Base-by-base conservation (phyloP, 2,888 invertebrate genomes). In the Acanthococcus lagerstroemiae region DNA sequence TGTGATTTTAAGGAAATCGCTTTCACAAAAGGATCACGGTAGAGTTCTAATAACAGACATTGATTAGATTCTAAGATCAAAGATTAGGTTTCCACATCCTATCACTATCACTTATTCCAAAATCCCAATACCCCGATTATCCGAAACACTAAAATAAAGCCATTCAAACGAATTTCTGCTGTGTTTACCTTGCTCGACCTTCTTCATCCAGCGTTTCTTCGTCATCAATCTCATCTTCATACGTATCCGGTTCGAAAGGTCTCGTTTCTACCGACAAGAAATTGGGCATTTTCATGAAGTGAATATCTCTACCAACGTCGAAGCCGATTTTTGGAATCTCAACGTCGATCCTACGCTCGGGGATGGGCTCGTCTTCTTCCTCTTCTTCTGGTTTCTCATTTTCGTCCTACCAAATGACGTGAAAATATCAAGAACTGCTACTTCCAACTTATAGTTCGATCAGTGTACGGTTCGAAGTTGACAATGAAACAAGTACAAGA, bases 171-270 rank as follows among this genome's bases (percentile, higher is more conserved):
- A n/a, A n/a, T n/a, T n/a, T n/a, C n/a, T n/a, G n/a, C n/a, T n/a
- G n/a, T n/a, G n/a, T n/a, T n/a, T n/a, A 84, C 83, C 90, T 83
- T 5, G 92, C 90, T 68, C 96, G 81, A 73, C 97, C 99, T 79
- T 99, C 99, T 74, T 99, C 97, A 74, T 99, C 97, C 71, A 95
- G 78, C 0, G 93, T 92, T 76, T 96, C 96, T 76, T 97, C 96
- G 72, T 99, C 97, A 74, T 99, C 97, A 70, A 96, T 92, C 79
- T 99, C 99, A 78, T 97, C 96, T 76, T 99, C 97, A 75, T 97
- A 99, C 0, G 92, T 91, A 68, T 85, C 87, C 0, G 87, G 85
- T 75, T 97, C 96, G 74, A 95, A 99, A 0, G 97, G 97, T 69
- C 96, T 80, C 0, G 95, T 95, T 76, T 97, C 97, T 46, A 99